These are phyloP conservation scores for Diceros bicornis DNA, from an alignment of 2,797 vertebrate genomes.

Conservation along the genomic window DNA sequence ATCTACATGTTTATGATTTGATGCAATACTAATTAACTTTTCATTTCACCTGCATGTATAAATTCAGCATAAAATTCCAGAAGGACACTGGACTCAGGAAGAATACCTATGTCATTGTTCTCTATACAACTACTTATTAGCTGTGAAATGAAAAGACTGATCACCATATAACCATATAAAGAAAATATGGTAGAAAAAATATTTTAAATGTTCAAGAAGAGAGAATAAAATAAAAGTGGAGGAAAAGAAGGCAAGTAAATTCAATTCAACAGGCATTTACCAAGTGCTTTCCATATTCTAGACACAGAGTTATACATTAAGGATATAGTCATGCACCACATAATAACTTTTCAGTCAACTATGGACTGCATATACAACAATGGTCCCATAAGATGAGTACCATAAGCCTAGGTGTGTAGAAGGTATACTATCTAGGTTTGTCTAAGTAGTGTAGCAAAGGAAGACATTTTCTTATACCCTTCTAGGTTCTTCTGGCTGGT, in stretches of 20 bases:
- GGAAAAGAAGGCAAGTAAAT: neutral
- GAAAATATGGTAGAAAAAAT: neutral
- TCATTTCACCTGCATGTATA: neutral
- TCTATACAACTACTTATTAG: neutral
- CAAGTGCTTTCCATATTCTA: neutral
- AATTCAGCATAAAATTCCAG: neutral
- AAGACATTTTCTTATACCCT: too few relatives aligned
- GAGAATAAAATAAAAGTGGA: conserved; percentile 9
- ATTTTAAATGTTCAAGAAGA: neutral
- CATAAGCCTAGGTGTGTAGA: too few relatives aligned
- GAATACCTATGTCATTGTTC: neutral
- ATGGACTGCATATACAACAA: too few relatives aligned
- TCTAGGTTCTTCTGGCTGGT: too few relatives aligned
- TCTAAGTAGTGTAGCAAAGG: too few relatives aligned
- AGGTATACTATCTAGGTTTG: too few relatives aligned
- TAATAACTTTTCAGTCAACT: too few relatives aligned
- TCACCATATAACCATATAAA: neutral
- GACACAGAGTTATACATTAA: neutral
- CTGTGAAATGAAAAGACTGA: neutral
- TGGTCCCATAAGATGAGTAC: too few relatives aligned
- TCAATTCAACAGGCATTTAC: neutral
- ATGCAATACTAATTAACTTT: conserved; percentile 1
- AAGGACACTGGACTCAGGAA: neutral
- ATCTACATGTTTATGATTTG: neutral
- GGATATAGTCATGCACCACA: neutral